phyloP scores from a whole-genome alignment of 2,888 invertebrate species.

The Gastrophysa polygoni region DNA sequence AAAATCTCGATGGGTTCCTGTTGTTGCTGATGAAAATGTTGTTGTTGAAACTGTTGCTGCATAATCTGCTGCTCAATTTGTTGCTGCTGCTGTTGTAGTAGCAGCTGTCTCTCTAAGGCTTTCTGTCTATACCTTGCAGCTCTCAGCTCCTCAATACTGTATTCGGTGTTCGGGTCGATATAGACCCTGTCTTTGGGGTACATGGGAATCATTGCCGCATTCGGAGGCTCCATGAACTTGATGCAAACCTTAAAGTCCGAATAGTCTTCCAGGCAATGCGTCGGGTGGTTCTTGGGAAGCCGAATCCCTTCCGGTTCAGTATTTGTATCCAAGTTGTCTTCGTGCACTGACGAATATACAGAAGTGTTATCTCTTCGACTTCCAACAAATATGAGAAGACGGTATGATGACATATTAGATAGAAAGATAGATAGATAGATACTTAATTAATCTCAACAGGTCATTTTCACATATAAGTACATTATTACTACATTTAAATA shows the following conservation, averaged over 20 bases:
- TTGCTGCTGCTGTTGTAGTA: constrained; percentile 3
- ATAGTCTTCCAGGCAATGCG: constrained; percentile 60
- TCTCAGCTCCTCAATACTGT: constrained; percentile 79
- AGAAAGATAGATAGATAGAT: too few relatives aligned
- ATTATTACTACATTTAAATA: too few relatives aligned
- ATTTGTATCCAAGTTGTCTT: constrained; percentile 62
- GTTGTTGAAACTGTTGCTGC: constrained; percentile 1
- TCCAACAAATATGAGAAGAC: too few relatives aligned
- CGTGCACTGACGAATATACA: constrained; percentile 62
- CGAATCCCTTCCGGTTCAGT: constrained; percentile 23
- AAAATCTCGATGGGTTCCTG: constrained; percentile 13
- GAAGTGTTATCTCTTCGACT: too few relatives aligned
- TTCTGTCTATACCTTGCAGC: constrained; percentile 62
- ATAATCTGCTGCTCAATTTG: constrained; percentile 3
- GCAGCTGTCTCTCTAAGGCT: constrained; percentile 30
- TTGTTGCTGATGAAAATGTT: constrained; percentile 49
- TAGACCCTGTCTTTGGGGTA: constrained; percentile 74
- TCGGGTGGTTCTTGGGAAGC: constrained; percentile 38
- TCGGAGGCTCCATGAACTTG: constrained; percentile 67
- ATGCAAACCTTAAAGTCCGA: constrained; percentile 63
- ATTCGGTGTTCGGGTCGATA: constrained; percentile 66
- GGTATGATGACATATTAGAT: too few relatives aligned
- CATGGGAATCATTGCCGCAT: constrained; percentile 65
- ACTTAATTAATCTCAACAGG: too few relatives aligned
- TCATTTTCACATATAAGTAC: too few relatives aligned